A percentile compares a stretch with the other conserved stretches of the same genome.
phyloP scores from a whole-genome alignment of 2,888 invertebrate genomes.

The Pseudolycoriella hygida region DNA sequence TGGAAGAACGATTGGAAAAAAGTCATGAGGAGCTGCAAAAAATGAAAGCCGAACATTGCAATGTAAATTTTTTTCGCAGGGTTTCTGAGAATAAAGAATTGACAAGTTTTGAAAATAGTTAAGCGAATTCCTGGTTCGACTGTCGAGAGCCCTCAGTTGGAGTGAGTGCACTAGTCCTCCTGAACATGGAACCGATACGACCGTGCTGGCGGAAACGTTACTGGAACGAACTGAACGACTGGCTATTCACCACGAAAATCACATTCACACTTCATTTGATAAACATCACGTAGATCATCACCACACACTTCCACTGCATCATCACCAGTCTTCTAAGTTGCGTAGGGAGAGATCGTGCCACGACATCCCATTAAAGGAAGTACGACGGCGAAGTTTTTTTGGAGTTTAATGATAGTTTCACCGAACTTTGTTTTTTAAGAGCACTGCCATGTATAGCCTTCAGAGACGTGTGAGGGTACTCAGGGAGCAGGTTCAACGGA shows the following conservation, averaged over 20 bases:
- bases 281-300: slow-evolving; percentile 14
- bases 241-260: slow-evolving; percentile 19
- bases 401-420: neutral
- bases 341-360: slow-evolving; percentile 63
- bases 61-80: slow-evolving; percentile 7
- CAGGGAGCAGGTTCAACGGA: slow-evolving; percentile 77
- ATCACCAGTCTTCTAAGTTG: slow-evolving; percentile 42
- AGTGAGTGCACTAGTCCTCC: slow-evolving; percentile 26
- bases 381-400: slow-evolving; percentile 29
- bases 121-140: slow-evolving; percentile 63
- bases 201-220: slow-evolving; percentile 49
- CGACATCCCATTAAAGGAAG: slow-evolving; percentile 64
- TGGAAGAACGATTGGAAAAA: slow-evolving; percentile 60
- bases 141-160: slow-evolving; percentile 55
- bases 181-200: slow-evolving; percentile 24
- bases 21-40: slow-evolving; percentile 61
- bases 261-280: slow-evolving; percentile 9
- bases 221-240: slow-evolving; percentile 67
- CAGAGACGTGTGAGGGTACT: slow-evolving; percentile 72
- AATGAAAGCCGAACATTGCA: slow-evolving; percentile 26
- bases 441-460: slow-evolving; percentile 73
- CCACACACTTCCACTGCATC: slow-evolving; percentile 9
- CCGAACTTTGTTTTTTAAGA: slow-evolving; percentile 32
- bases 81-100: neutral
- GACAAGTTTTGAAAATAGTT: slow-evolving; percentile 36